Evolutionary conservation across 2,888 invertebrate species (phyloP).

Genomic region (Agrenia bidenticulata): DNA sequence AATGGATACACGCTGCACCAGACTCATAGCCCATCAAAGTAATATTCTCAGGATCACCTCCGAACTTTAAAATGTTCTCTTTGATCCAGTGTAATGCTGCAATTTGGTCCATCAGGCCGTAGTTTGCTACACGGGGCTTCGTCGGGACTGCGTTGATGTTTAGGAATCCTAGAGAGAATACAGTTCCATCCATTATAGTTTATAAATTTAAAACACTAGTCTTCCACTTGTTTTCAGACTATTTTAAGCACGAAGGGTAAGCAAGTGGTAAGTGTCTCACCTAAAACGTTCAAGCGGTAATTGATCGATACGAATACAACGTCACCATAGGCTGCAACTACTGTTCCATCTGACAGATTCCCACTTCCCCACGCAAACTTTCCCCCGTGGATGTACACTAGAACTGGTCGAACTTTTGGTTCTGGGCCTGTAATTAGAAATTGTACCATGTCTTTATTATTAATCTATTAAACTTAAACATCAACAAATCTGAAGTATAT

Average conservation of each 20-base stretch:
- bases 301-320: slow-evolving; percentile 79
- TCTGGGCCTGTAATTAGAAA: slow-evolving; percentile 38
- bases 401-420: slow-evolving; percentile 62
- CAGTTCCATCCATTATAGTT: too few relatives aligned
- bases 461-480: too few relatives aligned
- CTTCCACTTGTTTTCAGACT: background rate
- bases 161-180: slow-evolving; percentile 73
- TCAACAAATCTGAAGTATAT: too few relatives aligned
- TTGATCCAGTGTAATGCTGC: slow-evolving; percentile 97
- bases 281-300: slow-evolving; percentile 75
- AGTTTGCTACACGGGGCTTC: slow-evolving; percentile 90
- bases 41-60: slow-evolving; percentile 89
- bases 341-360: slow-evolving; percentile 82
- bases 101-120: slow-evolving; percentile 96
- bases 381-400: slow-evolving; percentile 79
- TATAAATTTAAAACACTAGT: background rate
- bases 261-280: slow-evolving; percentile 55
- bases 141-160: slow-evolving; percentile 83
- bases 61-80: slow-evolving; percentile 91
- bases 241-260: background rate
- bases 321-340: slow-evolving; percentile 74
- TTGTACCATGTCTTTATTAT: too few relatives aligned
- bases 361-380: slow-evolving; percentile 70
- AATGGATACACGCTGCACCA: slow-evolving; percentile 95
- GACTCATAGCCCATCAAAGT: slow-evolving; percentile 95